Base-by-base conservation (phyloP, 2,797 vertebrate genomes). In the Lepus oiostolus region DNA sequence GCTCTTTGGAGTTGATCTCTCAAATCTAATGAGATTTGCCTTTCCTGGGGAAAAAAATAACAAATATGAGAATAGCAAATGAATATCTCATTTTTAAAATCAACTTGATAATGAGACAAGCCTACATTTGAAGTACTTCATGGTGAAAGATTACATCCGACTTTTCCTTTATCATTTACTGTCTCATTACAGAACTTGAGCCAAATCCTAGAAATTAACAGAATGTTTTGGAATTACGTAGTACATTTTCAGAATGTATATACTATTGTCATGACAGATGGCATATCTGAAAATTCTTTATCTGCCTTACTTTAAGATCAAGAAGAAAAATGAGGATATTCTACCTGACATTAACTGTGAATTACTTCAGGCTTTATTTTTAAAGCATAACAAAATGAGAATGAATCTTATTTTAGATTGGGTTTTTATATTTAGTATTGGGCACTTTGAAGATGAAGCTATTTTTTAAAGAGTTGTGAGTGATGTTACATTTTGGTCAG, bases 401-500 rank as follows among this genome's bases (percentile, higher is more conserved):
- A 88, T 93, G 79, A 16, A 91, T 91, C 76, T 91, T 87, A 32
- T 84, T 96, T 93, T 96, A 95, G 63, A 82, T 77, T 95, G 72
- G 72, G 76, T 42, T 94, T 92, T 96, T 91, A 32, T 93, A 94
- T 96, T 96, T 87, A 83, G 38, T 80, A 70, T 95, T 91, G 32
- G 88, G 95, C 74, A 91, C 87, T 93, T 90, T 84, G 71, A 96
- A 94, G 89, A 42, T 87, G 0, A 91, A 90, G 94, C 91, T 96
- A 65, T 91, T 93, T 62, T 96, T 91, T 77, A 71, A 96, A 94
- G 52, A 79, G 35, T 90, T 90, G n/a, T 95, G 85, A 95, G 92
- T 94, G 76, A 47, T 82, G 14, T 95, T 97, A 88, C 93, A 87
- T 94, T 97, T 96, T 96, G 47, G 82, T 96, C 88, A 96, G 91